These are phyloP conservation scores for Mastomys natalensis DNA, from an alignment of 2,113 vertebrate species.

Conservation along the genomic window DNA sequence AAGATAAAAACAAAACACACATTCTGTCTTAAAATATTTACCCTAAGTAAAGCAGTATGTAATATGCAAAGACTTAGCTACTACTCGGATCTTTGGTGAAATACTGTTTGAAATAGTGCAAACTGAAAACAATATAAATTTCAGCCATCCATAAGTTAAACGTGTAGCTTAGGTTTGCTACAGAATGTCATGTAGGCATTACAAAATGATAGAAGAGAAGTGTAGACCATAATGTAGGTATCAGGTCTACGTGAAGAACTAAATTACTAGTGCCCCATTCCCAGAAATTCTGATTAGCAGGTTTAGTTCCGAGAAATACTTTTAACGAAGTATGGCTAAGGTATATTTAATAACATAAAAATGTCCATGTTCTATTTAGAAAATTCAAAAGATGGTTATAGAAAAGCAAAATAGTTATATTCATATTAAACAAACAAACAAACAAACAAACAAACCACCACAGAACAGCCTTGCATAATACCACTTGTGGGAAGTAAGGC, in stretches of 20 bases:
- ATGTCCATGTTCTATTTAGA: constrained; percentile 1
- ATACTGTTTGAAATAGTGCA: neutral
- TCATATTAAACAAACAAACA: neutral
- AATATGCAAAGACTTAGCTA: constrained; percentile 34
- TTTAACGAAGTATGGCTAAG: constrained; percentile 27
- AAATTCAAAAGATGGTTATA: constrained; percentile 22
- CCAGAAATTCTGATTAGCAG: constrained; percentile 30
- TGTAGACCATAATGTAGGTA: neutral
- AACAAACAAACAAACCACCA: neutral
- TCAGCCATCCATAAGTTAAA: neutral
- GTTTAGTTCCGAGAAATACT: neutral
- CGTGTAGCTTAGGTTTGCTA: neutral
- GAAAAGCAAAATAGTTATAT: constrained; percentile 27
- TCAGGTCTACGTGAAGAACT: neutral
- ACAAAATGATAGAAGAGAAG: neutral
- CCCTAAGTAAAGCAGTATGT: constrained; percentile 36
- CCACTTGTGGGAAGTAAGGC: neutral
- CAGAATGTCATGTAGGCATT: neutral
- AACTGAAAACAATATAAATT: constrained; percentile 12
- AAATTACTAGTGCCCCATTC: neutral
- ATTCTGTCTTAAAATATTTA: constrained; percentile 44
- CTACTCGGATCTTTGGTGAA: neutral
- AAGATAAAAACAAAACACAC: constrained; percentile 37
- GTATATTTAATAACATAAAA: constrained; percentile 13
- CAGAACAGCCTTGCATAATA: neutral